Evolutionary conservation across 2,113 vertebrate genomes (phyloP).

Genomic region (Connochaetes taurinus): DNA sequence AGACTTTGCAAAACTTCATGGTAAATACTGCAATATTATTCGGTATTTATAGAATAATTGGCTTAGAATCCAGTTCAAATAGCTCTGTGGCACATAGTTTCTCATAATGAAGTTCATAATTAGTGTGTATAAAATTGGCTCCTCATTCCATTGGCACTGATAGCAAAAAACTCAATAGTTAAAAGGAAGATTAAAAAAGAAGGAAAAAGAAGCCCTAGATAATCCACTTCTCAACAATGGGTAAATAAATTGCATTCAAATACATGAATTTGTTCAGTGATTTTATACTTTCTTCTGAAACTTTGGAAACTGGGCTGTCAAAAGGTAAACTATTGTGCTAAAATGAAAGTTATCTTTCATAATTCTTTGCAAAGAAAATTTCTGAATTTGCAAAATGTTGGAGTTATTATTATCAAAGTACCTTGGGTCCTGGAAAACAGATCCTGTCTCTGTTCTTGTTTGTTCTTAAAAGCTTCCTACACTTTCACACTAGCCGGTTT

Average conservation of each 20-base stretch:
- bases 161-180: not conserved
- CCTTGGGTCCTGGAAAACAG: not conserved
- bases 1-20: not conserved
- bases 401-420: not conserved
- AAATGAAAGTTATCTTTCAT: not conserved
- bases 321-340: conserved; percentile 19
- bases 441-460: not conserved
- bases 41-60: not conserved
- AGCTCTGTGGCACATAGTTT: not conserved
- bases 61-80: not conserved
- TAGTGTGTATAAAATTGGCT: not conserved
- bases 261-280: not conserved
- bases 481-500: not conserved
- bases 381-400: not conserved
- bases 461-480: not conserved
- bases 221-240: not conserved
- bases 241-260: not conserved
- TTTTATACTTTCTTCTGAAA: conserved; percentile 30
- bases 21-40: not conserved
- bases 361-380: not conserved
- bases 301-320: not conserved
- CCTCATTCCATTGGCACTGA: not conserved
- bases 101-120: not conserved
- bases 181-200: not conserved
- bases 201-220: not conserved